These are phyloP conservation scores for Falcaria lacertinaria DNA, from an alignment of 2,888 invertebrate genomes.

Conservation along the genomic window DNA sequence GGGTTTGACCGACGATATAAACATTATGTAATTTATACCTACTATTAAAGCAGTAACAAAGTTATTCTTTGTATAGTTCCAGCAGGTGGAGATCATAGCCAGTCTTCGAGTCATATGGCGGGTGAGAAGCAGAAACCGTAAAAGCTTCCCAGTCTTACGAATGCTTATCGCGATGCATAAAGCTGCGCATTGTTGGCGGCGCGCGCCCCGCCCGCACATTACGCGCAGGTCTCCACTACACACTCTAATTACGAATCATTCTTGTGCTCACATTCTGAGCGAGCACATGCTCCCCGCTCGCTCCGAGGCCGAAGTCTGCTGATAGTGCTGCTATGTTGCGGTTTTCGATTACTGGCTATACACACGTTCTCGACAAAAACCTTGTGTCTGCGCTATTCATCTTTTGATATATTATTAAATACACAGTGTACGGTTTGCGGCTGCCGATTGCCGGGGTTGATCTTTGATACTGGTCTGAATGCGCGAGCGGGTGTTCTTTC, in stretches of 20 bases:
- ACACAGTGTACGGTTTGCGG: constrained; percentile 46
- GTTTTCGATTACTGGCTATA: constrained; percentile 62
- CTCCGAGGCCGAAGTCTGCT: constrained; percentile 50
- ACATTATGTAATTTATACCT: too few species aligned
- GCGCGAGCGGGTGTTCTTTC: constrained; percentile 15
- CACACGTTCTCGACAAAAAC: constrained; percentile 37
- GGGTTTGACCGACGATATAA: too few species aligned
- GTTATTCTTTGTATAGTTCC: neutral
- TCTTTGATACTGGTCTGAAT: constrained; percentile 10
- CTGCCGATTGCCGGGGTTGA: constrained; percentile 24
- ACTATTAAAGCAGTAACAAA: neutral
- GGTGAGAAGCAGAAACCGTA: constrained; percentile 65
- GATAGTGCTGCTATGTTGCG: constrained; percentile 58
- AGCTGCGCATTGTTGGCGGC: constrained; percentile 35
- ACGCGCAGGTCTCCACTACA: constrained; percentile 40
- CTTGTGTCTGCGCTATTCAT: constrained; percentile 39
- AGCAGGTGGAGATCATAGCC: constrained; percentile 33
- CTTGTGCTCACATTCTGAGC: constrained; percentile 51
- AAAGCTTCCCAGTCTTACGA: constrained; percentile 50
- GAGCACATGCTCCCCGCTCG: constrained; percentile 57
- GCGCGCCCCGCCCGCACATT: constrained; percentile 46
- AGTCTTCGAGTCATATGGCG: constrained; percentile 59
- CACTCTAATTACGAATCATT: constrained; percentile 54
- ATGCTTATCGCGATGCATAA: constrained; percentile 32
- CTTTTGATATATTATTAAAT: constrained; percentile 41